Evolutionary conservation across 2,888 invertebrate species (phyloP), one percentile per base, ranked within the genome.

Genomic region (Synergus umbraculus): DNA sequence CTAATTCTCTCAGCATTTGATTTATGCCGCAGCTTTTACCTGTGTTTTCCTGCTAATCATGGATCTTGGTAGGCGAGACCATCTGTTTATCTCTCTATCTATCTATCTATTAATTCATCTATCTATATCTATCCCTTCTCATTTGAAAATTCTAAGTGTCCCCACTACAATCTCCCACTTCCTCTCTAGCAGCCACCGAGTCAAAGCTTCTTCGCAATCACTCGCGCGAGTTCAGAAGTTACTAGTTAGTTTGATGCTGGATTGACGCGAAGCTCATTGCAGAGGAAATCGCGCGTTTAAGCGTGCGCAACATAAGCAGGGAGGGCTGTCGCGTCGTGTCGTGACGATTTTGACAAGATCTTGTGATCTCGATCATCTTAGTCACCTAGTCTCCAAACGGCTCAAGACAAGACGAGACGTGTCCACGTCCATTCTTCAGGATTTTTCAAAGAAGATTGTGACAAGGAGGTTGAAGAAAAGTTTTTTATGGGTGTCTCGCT

Each of bases 131-230:
- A 73, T 13, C 73, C 73, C 73, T 49, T 73, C 49, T 73, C n/a
- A 73, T 29, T 73, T 73, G 49, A 49, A 73, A 73, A 54, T 73
- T 69, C 69, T 69, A 46, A 49, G 69, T 69, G 29, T 73, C 73
- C 73, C 73, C 73, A 46, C 73, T 37, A 73, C 37, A 9, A 54
- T 54, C 73, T 73, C 73, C 73, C 73, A 60, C 60, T 60, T 29
- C 29, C 29, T 29, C 29, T 29, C 60, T 60, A 18, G 22, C 12
- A 60, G 18, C 22, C 12, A 73, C 73, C 37, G 49, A 69, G 69
- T 69, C 49, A n/a, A 73, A 54, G 73, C 73, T 73, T 73, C 73
- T 73, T 73, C 54, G 73, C 37, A 73, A 73, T 54, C 49, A 73
- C 49, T 73, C 49, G 49, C 49, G 73, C 73, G 73, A 73, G 73